These are phyloP conservation scores for Bucco capensis DNA, from an alignment of 2,113 vertebrate genomes.

Conservation along the genomic window DNA sequence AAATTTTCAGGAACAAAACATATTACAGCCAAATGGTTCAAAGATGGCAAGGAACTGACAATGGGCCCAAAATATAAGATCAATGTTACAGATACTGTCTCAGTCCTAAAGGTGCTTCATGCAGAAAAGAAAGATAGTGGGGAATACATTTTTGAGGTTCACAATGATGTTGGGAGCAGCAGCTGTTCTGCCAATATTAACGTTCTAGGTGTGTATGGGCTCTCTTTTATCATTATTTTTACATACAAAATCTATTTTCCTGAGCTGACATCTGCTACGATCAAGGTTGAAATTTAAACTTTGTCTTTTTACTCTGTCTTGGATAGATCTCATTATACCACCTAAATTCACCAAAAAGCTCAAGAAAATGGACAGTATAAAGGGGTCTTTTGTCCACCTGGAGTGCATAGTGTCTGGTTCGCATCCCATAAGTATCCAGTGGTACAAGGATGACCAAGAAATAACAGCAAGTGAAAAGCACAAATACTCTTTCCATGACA, in stretches of 20 bases:
- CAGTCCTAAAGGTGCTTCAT: slow-evolving; percentile 87
- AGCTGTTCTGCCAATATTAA: slow-evolving; percentile 88
- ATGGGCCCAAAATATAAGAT: slow-evolving; percentile 89
- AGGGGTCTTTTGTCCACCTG: slow-evolving; percentile 91
- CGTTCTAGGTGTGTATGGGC: slow-evolving; percentile 85
- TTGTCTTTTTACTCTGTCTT: slow-evolving; percentile 56
- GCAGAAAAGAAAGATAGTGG: slow-evolving; percentile 88
- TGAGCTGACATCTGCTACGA: not conserved
- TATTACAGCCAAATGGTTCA: slow-evolving; percentile 87
- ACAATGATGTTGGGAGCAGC: slow-evolving; percentile 90
- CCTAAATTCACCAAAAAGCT: slow-evolving; percentile 95
- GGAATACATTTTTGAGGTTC: slow-evolving; percentile 90
- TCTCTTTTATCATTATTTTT: not conserved
- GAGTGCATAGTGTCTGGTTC: slow-evolving; percentile 96
- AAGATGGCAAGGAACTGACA: slow-evolving; percentile 84
- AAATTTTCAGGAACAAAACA: slow-evolving; percentile 93
- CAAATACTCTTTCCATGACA: slow-evolving; percentile 95
- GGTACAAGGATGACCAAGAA: slow-evolving; percentile 92
- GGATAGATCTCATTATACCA: slow-evolving; percentile 93
- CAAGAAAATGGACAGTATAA: slow-evolving; percentile 92
- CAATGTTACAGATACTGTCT: slow-evolving; percentile 84
- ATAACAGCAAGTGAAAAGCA: slow-evolving; percentile 85
- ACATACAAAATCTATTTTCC: not conserved
- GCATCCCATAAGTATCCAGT: slow-evolving; percentile 89
- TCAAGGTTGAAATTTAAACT: not conserved